Evolutionary conservation across 2,113 vertebrate genomes (phyloP).

Genomic region (Melanerpes aurifrons): DNA sequence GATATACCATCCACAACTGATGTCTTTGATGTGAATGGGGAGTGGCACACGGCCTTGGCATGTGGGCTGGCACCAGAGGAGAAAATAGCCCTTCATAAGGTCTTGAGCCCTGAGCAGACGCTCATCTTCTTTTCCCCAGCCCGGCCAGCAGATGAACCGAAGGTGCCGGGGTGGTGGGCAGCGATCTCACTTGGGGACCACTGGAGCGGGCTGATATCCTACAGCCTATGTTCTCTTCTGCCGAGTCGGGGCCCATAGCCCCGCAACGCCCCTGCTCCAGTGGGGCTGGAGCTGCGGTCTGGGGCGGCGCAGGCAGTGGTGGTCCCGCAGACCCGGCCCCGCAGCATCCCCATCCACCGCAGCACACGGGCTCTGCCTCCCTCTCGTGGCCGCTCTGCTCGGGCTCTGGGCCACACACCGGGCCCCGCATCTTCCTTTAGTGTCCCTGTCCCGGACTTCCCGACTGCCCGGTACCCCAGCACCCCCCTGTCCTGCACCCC

Average conservation of each 20-base stretch:
- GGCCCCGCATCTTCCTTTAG: not conserved
- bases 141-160: not conserved
- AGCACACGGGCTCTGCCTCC: conserved; percentile 36
- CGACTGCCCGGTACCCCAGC: too few relatives aligned
- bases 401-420: not conserved
- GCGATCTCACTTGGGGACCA: accelerated
- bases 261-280: accelerated
- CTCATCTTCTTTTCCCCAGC: not conserved
- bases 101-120: not conserved
- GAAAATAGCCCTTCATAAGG: not conserved
- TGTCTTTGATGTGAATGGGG: accelerated
- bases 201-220: accelerated
- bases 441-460: too few relatives aligned
- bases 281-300: accelerated
- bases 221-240: accelerated
- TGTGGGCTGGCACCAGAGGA: not conserved
- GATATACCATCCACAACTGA: not conserved
- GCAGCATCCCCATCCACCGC: not conserved
- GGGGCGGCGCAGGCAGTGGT: accelerated
- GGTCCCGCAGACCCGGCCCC: not conserved
- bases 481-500: too few relatives aligned
- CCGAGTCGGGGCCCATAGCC: too few relatives aligned
- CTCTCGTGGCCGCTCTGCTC: not conserved
- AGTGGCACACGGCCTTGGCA: not conserved
- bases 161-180: accelerated